Evolutionary conservation across 2,797 vertebrate genomes (phyloP), one percentile per base, ranked within the genome.

Genomic region (Malacoraja senta): DNA sequence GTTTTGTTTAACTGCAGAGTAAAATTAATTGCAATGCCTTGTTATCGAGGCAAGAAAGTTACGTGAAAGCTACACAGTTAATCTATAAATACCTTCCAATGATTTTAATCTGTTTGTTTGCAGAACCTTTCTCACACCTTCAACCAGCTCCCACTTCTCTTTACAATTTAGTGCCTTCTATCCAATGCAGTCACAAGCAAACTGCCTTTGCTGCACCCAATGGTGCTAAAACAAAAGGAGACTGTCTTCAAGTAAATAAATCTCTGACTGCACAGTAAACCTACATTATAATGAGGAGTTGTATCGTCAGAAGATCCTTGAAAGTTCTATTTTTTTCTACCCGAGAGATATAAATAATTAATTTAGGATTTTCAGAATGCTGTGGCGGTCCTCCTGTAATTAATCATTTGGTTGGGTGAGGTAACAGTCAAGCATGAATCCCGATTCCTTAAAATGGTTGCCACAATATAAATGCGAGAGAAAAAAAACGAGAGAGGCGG

Each of bases 241-340:
- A 88, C 61, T 19, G 17, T 65, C 61, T 21, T 88, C 71, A 76
- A 19, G 35, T n/a, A 8, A 74, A 38, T 35, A 92, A 38, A 92
- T 29, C 71, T 53, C 38, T 3, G 44, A 74, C 10, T n/a, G 35
- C 72, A 72, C 71, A 92, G 15, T 44, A 76, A 92, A 58, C 38
- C 90, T 76, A 68, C 71, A 92, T 92, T 76, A 58, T 76, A 92
- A 92, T 92, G 90, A 91, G 88, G 8, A 72, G 24, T 92, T 17
- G 53, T 91, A 35, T 92, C 29, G 38, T 26, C 53, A n/a, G 90
- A 53, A 38, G 24, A 15, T 58, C 19, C 9, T 92, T 92, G 17
- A 92, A 44, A 58, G 71, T 74, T 92, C 26, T 91, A 61, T 86
- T 65, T 91, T 91, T 53, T 53, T 74, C 26, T 29, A 92, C 72